Evolutionary conservation across 2,888 invertebrate species (phyloP).

Genomic region (Ophion costatus): DNA sequence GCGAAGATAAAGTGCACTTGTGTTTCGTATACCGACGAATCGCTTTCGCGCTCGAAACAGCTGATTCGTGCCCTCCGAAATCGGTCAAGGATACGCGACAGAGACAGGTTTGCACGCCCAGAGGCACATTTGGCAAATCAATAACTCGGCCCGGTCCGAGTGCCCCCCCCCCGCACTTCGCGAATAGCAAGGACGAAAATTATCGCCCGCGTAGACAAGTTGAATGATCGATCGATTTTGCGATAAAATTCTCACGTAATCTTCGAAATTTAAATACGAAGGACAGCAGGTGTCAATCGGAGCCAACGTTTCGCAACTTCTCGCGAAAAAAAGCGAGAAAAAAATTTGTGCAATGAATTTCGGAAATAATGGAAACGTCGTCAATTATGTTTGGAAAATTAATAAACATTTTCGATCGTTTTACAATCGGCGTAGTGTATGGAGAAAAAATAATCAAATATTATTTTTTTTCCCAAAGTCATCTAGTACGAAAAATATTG

Average conservation of each 20-base stretch:
- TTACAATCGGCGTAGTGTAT: too few species aligned
- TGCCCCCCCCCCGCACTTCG: slow-evolving; percentile 6
- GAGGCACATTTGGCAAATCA: slow-evolving; percentile 54
- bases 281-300: neutral
- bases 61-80: slow-evolving; percentile 57
- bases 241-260: neutral
- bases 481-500: too few species aligned
- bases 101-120: slow-evolving; percentile 53
- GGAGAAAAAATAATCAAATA: too few species aligned
- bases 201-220: neutral
- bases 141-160: slow-evolving; percentile 47
- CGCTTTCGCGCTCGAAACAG: slow-evolving; percentile 53
- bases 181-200: slow-evolving; percentile 8
- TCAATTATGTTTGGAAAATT: too few species aligned
- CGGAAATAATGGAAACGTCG: too few species aligned
- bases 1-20: slow-evolving; percentile 16
- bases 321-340: too few species aligned
- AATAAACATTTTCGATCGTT: too few species aligned
- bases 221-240: neutral
- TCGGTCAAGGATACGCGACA: slow-evolving; percentile 61
- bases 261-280: neutral
- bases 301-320: neutral
- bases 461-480: too few species aligned
- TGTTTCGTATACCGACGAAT: slow-evolving; percentile 13
- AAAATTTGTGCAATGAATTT: too few species aligned